Conservation (phyloP, 2,113 vertebrate genomes). For the Capricornis sumatraensis region DNA sequence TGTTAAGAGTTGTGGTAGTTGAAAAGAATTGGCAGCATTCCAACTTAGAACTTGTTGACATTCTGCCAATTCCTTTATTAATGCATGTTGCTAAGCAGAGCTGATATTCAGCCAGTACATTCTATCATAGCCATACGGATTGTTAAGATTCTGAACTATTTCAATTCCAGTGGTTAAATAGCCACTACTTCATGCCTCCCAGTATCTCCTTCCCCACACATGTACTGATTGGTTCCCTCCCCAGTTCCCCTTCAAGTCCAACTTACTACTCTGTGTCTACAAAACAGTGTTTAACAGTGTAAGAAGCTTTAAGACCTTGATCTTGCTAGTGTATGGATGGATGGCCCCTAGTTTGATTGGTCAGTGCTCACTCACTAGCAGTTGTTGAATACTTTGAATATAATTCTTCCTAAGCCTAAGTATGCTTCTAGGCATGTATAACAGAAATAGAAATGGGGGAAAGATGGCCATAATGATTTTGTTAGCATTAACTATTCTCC, state of each 20-base stretch:
- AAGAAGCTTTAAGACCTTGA: not conserved
- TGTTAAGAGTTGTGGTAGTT: conserved; percentile 48
- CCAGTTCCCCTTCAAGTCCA: fast-evolving
- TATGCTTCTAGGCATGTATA: not conserved
- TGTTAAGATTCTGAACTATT: conserved; percentile 5
- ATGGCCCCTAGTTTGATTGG: not conserved
- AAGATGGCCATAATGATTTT: not conserved
- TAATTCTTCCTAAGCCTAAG: not conserved
- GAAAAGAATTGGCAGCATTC: conserved; percentile 40
- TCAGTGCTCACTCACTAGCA: not conserved
- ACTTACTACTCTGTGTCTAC: not conserved
- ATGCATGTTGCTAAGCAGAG: conserved; percentile 20
- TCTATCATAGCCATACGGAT: not conserved
- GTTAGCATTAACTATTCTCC: not conserved
- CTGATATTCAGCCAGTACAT: not conserved
- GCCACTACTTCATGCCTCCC: not conserved
- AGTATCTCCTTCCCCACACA: not conserved
- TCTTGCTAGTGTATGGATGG: not conserved
- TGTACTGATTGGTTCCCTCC: not conserved
- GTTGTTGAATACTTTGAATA: not conserved
- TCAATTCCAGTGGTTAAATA: not conserved
- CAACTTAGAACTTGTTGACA: conserved; percentile 54
- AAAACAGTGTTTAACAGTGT: not conserved
- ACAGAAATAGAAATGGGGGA: not conserved
- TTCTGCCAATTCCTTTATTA: conserved; percentile 55